Conservation (phyloP, 2,888 invertebrate species). For the Aelia acuminata region DNA sequence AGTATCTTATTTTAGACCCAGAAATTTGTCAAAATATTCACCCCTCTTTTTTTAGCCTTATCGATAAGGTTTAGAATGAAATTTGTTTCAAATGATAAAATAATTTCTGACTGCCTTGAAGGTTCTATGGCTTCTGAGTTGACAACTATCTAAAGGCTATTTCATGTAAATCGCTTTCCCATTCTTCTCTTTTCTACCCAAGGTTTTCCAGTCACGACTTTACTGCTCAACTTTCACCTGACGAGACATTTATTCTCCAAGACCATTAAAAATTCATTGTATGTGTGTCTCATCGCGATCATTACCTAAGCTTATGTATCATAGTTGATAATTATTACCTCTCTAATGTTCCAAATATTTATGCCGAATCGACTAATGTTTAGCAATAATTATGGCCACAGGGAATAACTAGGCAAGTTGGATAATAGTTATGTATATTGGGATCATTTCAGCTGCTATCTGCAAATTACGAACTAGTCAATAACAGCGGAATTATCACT, state of each 20-base stretch:
- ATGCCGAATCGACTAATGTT: too few species aligned
- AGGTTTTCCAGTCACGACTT: constrained; percentile 12
- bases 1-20: too few species aligned
- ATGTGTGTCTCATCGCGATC: not conserved
- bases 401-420: too few species aligned
- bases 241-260: not conserved
- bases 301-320: not conserved
- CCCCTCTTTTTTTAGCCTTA: too few species aligned
- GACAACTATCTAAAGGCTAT: not conserved
- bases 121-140: not conserved
- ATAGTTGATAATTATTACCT: not conserved
- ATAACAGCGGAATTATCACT: too few species aligned
- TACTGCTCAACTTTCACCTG: not conserved
- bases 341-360: too few species aligned
- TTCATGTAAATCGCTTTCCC: not conserved
- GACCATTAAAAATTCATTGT: not conserved
- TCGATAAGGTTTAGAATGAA: not conserved
- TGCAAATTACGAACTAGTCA: too few species aligned
- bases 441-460: too few species aligned
- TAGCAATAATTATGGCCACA: too few species aligned
- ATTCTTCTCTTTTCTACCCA: not conserved
- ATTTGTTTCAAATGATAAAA: not conserved
- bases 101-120: not conserved
- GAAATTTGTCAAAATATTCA: not conserved
- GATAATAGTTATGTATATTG: too few species aligned